Evolutionary conservation across 2,888 invertebrate genomes (phyloP).

Genomic region (Linyphia triangularis): DNA sequence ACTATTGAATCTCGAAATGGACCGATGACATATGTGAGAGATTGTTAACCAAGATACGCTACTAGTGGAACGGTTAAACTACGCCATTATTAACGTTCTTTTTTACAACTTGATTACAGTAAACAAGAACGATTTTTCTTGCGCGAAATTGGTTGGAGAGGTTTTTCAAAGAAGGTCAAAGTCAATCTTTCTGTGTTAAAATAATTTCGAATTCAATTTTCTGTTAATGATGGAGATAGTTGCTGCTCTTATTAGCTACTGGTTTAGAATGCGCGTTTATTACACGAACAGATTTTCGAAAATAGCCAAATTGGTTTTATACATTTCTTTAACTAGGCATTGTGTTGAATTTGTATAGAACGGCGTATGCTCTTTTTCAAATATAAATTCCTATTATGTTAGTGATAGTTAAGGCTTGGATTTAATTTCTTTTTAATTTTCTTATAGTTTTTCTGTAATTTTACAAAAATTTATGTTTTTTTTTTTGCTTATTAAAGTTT

Average conservation of each 20-base stretch:
- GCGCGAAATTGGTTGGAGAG: background rate
- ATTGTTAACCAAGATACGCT: background rate
- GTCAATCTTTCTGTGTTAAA: background rate
- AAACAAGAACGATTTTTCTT: background rate
- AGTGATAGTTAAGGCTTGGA: too few relatives aligned
- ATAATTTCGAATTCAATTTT: background rate
- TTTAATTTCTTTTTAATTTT: too few relatives aligned
- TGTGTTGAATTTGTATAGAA: too few relatives aligned
- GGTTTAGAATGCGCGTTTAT: background rate
- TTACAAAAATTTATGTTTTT: too few relatives aligned
- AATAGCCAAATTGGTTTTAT: too few relatives aligned
- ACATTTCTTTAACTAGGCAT: too few relatives aligned
- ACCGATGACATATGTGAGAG: background rate
- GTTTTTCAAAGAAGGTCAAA: background rate
- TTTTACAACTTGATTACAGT: background rate
- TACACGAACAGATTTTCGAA: background rate
- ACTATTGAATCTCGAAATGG: background rate
- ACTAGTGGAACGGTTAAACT: background rate
- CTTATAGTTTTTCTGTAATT: too few relatives aligned
- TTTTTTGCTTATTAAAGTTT: too few relatives aligned
- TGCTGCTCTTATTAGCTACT: too few relatives aligned
- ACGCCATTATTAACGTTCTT: background rate
- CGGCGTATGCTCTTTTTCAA: too few relatives aligned
- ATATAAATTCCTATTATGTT: too few relatives aligned
- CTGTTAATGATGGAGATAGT: too few relatives aligned